Conservation (phyloP, 1,140 invertebrate genomes). For the Magallana gigas region DNA sequence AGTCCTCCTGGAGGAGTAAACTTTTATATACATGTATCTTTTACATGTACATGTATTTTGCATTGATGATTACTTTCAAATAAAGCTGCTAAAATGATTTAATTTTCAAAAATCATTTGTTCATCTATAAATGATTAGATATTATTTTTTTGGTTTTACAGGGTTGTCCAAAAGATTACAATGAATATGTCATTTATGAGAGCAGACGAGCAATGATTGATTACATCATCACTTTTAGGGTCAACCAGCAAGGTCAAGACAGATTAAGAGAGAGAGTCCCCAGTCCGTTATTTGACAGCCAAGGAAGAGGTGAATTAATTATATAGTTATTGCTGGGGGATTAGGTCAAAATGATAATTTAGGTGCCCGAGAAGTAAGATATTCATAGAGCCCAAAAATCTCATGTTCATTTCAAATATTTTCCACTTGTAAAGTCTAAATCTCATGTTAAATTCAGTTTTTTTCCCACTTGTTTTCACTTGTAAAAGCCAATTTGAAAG, state of each 20-base stretch:
- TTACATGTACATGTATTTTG: not conserved
- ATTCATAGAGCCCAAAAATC: no score
- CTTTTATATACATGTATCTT: no score
- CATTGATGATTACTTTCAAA: not conserved
- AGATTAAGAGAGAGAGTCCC: constrained; percentile 20
- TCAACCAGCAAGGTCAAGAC: constrained; percentile 43
- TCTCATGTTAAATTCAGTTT: no score
- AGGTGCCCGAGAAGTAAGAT: no score
- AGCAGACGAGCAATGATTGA: constrained; percentile 73
- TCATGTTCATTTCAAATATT: no score
- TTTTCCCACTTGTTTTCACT: no score
- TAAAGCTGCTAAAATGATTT: not conserved
- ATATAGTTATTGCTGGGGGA: no score
- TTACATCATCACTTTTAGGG: constrained; percentile 68
- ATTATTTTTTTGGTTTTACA: constrained; percentile 47
- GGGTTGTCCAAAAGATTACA: constrained; percentile 72
- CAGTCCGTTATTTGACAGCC: constrained; percentile 24
- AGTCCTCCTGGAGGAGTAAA: no score
- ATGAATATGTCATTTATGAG: constrained; percentile 74
- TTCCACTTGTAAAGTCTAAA: no score
- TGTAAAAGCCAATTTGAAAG: no score
- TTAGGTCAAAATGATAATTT: no score
- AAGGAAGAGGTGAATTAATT: not conserved
- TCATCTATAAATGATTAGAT: not conserved
- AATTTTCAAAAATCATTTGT: not conserved